These are phyloP conservation scores for Cephus spinipes DNA, from an alignment of 2,888 invertebrate genomes.

Conservation along the genomic window DNA sequence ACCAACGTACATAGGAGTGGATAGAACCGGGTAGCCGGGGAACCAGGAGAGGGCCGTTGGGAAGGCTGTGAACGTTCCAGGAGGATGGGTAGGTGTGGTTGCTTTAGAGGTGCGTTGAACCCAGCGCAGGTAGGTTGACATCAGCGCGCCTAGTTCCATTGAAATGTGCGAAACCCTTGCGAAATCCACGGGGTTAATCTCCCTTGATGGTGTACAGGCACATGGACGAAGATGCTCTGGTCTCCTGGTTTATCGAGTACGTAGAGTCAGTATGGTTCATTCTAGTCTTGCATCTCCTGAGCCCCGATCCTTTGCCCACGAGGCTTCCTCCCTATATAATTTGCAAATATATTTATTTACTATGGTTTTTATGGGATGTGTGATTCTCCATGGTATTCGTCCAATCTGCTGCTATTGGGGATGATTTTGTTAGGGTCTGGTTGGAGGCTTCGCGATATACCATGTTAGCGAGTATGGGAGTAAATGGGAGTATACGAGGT, in stretches of 20 bases:
- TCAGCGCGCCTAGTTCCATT: slow-evolving; percentile 61
- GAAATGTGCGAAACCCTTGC: slow-evolving; percentile 61
- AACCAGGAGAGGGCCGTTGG: slow-evolving; percentile 20
- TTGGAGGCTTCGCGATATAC: neutral
- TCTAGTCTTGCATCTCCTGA: neutral
- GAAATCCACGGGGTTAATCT: slow-evolving; percentile 48
- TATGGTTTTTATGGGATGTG: neutral
- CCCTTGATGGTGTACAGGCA: neutral
- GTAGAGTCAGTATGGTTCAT: neutral
- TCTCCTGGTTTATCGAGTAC: neutral
- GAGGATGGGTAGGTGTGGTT: slow-evolving; percentile 63
- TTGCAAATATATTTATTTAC: neutral
- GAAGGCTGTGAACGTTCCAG: slow-evolving; percentile 56
- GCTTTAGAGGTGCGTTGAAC: slow-evolving; percentile 66
- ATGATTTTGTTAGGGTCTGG: neutral
- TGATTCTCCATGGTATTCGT: neutral
- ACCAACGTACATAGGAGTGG: slow-evolving; percentile 21
- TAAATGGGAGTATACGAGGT: neutral
- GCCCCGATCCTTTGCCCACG: neutral
- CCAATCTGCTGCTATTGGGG: neutral
- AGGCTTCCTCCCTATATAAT: neutral
- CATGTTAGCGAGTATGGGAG: neutral
- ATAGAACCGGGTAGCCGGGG: slow-evolving; percentile 23
- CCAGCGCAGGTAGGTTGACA: slow-evolving; percentile 62
- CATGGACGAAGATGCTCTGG: neutral